phyloP scores from a whole-genome alignment of 2,797 vertebrate species.

The Micromesistius poutassou region DNA sequence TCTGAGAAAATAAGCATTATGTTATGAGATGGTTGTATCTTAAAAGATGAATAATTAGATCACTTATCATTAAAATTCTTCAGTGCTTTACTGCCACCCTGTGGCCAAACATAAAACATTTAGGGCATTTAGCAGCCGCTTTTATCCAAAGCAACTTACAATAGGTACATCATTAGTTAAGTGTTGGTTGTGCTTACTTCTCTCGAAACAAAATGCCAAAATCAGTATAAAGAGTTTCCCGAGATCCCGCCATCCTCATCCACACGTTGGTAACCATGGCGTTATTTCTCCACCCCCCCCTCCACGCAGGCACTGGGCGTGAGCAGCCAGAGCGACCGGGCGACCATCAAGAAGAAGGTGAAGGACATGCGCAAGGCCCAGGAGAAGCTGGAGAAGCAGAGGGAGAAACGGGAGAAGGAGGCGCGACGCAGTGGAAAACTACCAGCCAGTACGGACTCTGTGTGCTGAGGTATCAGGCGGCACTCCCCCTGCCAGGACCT shows the following conservation, averaged over 20 bases:
- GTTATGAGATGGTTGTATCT: neutral
- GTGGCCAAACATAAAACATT: conserved; percentile 37
- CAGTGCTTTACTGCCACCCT: conserved; percentile 51
- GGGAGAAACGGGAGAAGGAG: conserved; percentile 84
- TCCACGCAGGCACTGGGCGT: conserved; percentile 77
- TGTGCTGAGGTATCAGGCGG: conserved; percentile 70
- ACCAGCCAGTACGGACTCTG: conserved; percentile 76
- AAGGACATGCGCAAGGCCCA: conserved; percentile 88
- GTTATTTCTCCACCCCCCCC: neutral
- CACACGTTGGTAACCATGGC: neutral
- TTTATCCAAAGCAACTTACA: too few species aligned
- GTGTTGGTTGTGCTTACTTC: neutral
- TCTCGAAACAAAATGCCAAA: neutral
- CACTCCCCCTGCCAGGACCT: too few species aligned
- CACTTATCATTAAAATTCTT: neutral
- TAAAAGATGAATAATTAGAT: neutral
- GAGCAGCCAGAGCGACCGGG: conserved; percentile 84
- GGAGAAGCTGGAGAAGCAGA: conserved; percentile 88
- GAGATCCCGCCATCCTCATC: neutral
- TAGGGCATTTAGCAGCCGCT: too few species aligned
- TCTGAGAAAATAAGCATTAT: neutral
- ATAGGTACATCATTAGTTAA: neutral
- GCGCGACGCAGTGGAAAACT: conserved; percentile 77
- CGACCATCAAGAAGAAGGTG: conserved; percentile 88
- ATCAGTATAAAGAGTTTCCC: too few species aligned